Base-by-base conservation (phyloP, 2,113 vertebrate species). In the Telmatochromis bifrenatus region DNA sequence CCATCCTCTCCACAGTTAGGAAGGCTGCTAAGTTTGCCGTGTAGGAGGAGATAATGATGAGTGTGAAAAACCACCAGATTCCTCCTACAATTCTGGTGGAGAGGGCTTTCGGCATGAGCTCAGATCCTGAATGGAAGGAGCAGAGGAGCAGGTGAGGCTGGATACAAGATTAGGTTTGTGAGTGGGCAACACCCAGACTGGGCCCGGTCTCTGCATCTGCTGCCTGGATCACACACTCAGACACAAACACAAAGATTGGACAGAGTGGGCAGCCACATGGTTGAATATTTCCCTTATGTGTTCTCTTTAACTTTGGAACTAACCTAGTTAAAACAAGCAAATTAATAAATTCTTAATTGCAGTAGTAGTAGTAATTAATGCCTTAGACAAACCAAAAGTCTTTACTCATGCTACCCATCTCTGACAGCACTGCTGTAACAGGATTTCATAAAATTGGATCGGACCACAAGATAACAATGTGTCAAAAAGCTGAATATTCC, bases 21-120 rank as follows among this genome's bases (percentile, higher is more conserved):
- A 99, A 99, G 93, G 98, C 98, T 81, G 98, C 98, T 96, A 99
- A 94, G 97, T 99, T 99, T 94, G 98, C 98, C 94, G 98, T 99
- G 93, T 99, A 99, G 92, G 98, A 99, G 88, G 98, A 99, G 97
- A 99, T 99, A 97, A 99, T 99, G 97, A 99, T 99, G 95, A 99
- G 98, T 83, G 98, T 99, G 96, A 99, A 99, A 97, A 99, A 99
- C 99, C 98, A 99, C 99, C 98, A 99, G 97, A 99, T 99, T 95
- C 99, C 99, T 95, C 99, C 98, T 94, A 99, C 98, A 96, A 99
- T 99, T 97, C 99, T 98, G 96, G 99, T 99, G 95, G 99, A 99
- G 91, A 99, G 98, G 90, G 99, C 99, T 98, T 98, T 99, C 90
- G 98, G 98, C 98, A 99, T 99, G 95, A 99, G 98, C 96, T 99